Evolutionary conservation across 2,888 invertebrate genomes (phyloP).

Genomic region (Ectemnius lituratus): DNA sequence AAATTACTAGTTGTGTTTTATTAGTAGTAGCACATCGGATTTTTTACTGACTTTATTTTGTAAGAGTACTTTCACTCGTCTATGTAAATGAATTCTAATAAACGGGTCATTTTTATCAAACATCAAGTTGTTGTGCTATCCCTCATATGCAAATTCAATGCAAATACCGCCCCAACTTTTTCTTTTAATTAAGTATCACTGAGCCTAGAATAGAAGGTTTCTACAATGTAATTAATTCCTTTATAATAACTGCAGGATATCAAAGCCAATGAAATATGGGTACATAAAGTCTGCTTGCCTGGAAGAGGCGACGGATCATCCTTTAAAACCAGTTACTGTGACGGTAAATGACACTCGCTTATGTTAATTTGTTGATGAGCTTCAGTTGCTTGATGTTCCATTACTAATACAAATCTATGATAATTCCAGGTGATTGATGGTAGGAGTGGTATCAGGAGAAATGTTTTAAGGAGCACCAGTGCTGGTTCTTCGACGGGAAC

Average conservation of each 20-base stretch:
- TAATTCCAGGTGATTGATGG: slow-evolving; percentile 79
- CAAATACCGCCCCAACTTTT: no score
- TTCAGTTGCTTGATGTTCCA: no score
- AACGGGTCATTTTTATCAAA: no score
- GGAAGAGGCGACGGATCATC: slow-evolving; percentile 80
- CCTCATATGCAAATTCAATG: no score
- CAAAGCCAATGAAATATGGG: slow-evolving; percentile 65
- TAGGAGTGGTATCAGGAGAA: slow-evolving; percentile 78
- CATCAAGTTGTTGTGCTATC: no score
- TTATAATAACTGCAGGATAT: slow-evolving; percentile 63
- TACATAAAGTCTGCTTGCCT: slow-evolving; percentile 49
- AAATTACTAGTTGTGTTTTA: no score
- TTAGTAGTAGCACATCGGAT: no score
- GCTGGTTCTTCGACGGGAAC: slow-evolving; percentile 79
- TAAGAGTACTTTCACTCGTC: no score
- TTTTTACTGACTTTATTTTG: no score
- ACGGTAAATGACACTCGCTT: slow-evolving; percentile 69
- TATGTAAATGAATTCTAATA: no score
- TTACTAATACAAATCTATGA: slow-evolving; percentile 11
- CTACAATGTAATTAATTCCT: slow-evolving; percentile 11
- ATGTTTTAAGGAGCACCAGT: slow-evolving; percentile 78
- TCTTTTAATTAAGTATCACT: no score
- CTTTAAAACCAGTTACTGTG: slow-evolving; percentile 80
- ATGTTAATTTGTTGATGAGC: no score
- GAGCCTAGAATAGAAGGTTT: not conserved